Base-by-base conservation (phyloP, 2,888 invertebrate species). In the Craniophora ligustri region DNA sequence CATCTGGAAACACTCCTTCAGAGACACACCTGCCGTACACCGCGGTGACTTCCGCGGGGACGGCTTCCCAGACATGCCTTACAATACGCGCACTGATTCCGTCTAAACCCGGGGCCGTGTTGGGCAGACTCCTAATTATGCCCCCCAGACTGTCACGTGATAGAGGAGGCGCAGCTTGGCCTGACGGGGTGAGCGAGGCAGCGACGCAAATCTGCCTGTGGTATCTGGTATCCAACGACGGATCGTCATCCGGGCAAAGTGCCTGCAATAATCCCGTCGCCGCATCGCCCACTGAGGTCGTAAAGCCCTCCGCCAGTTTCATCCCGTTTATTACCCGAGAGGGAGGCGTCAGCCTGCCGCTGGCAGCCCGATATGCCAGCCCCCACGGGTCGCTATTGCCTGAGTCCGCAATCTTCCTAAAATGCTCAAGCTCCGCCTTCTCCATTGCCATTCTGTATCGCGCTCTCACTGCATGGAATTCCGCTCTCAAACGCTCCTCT, bases 291-390 rank as follows among this genome's bases (percentile, higher is more conserved):
- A 11, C 28, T 2, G 28, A 4, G n/a, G n/a, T 4, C 0, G 69
- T 5, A 28, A 10, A 31, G 0, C 58, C 53, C 6, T 36, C 59
- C 1, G 23, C 35, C 0, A 64, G 34, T 0, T 18, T 34, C 0
- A 50, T 18, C 0, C 72, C 72, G 2, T 67, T 45, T 0, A 74
- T 13, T 0, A 77, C 53, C 19, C 67, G 70, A 0, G 19, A 4
- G 3, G 70, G 70, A 0, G 72, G 64, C 6, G 67, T 61, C 0
- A 34, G n/a, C 0, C 68, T 40, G 6, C 73, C 73, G n/a, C 46
- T 45, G 0, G 76, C 70, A 0, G 35, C 65, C 0, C 73, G 39
- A 3, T 75, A 75, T 0, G 75, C 76, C 2, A 69, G 8, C 5
- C 63, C 63, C 63, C 67, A 67, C 0, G 60, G 63, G 28, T 67